A percentile compares a stretch with the other conserved stretches of the same genome.
Conservation (phyloP, 92 coral and sea anemone genomes). For the Chrysogorgia sp. region DNA sequence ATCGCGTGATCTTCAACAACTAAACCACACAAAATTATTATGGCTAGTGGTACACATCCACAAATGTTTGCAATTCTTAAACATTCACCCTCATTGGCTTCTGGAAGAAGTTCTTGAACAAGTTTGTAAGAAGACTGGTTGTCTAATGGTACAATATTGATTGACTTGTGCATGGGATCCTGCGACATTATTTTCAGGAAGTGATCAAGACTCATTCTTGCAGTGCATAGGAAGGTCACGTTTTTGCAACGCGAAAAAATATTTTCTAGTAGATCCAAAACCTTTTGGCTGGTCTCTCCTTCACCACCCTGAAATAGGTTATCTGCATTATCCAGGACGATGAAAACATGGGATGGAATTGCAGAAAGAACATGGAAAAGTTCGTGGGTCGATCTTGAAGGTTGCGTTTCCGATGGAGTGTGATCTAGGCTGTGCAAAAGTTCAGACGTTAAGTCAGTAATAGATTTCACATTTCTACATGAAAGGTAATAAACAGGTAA, state of each 20-base stretch:
- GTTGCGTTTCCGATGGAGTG: too few relatives aligned
- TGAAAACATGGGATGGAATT: not conserved
- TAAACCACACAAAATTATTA: not conserved
- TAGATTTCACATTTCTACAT: conserved; percentile 15
- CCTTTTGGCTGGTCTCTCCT: conserved; percentile 18
- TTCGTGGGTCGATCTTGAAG: conserved; percentile 9
- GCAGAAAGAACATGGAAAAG: not conserved
- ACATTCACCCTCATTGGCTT: not conserved
- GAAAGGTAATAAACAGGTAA: conserved; percentile 16
- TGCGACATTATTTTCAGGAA: conserved; percentile 13
- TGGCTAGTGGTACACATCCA: conserved; percentile 37
- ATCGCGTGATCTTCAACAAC: conserved; percentile 1
- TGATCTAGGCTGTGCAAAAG: not conserved
- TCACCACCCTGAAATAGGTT: too few relatives aligned
- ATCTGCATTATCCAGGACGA: too few relatives aligned
- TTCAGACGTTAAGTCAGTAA: conserved; percentile 17
- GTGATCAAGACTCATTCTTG: conserved; percentile 30
- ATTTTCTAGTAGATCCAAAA: conserved; percentile 6
- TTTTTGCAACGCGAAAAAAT: conserved; percentile 4
- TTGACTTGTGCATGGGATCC: not conserved
- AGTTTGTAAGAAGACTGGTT: not conserved
- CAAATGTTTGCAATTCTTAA: conserved; percentile 1
- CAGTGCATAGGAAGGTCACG: conserved; percentile 15
- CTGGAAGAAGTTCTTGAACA: conserved; percentile 1
- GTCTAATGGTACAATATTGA: conserved; percentile 39